Base-by-base conservation (phyloP, 2,888 invertebrate genomes). In the Orthonevra nobilis region DNA sequence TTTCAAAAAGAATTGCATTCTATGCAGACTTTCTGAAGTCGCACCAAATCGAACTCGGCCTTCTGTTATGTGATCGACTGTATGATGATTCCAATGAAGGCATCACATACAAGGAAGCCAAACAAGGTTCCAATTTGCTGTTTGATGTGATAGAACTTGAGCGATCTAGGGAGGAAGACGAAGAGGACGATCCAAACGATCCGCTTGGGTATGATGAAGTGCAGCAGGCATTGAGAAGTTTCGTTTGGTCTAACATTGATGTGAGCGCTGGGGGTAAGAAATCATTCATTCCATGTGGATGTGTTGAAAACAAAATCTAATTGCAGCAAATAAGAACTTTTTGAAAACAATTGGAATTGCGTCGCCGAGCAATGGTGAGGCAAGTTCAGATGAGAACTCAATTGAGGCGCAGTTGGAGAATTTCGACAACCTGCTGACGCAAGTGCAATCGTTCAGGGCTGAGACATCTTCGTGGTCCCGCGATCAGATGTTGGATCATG, bases 61-160 rank as follows among this genome's bases (percentile, higher is more conserved):
- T 85, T 10, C 58, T 85, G 4, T 60, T 85, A 6, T 85, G 84
- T 46, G 82, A 82, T 36, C 63, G 82, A 46, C 38, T 85, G 3
- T 82, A 77, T 28, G 84, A 85, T 17, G 81, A 83, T 26, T 75
- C 81, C 2, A 81, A 81, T 6, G 83, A 83, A 26, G 84, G 84
- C 1, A 83, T 85, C 3, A 85, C 84, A 1, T 85, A 84, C 66
- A 84, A 83, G 48, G 84, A 84, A 56, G 83, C 83, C 19, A 83
- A 83, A 44, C 77, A 83, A 32, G 81, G 72, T n/a, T 83, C 82
- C 23, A 83, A 81, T 46, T 40, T 81, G 4, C 63, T 85, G 1
- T 81, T 81, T 2, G 84, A 85, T 73, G 83, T 84, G 3, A 84
- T 85, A 56, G 84, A 85, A 69, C 66, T 85, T 30, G 83, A 74